These are phyloP conservation scores for Eulemur rufifrons DNA, from an alignment of 2,113 vertebrate species.

Conservation along the genomic window DNA sequence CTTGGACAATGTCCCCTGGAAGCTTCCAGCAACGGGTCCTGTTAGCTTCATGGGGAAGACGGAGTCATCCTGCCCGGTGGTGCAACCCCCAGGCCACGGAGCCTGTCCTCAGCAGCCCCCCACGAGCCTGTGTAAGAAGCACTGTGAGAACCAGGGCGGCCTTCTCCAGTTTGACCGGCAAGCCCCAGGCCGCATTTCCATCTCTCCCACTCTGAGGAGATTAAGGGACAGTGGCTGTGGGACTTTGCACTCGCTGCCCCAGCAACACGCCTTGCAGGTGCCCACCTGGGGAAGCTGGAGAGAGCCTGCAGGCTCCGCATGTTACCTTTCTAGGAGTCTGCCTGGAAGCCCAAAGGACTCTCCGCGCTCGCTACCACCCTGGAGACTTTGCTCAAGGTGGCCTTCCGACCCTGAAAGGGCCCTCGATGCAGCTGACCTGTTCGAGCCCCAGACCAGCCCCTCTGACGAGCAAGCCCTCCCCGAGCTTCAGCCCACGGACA, in stretches of 20 bases:
- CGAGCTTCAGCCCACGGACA: background rate
- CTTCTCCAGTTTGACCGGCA: conserved; percentile 90
- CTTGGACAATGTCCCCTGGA: background rate
- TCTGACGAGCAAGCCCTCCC: background rate
- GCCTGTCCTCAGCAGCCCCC: background rate
- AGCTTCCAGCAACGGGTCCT: background rate
- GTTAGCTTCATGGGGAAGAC: background rate
- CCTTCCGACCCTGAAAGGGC: background rate
- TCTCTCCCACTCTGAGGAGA: conserved; percentile 90
- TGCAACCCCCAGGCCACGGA: background rate
- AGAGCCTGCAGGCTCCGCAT: background rate
- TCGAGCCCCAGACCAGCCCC: background rate
- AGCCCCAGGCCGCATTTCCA: conserved; percentile 90
- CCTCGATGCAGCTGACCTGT: background rate
- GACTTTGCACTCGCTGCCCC: conserved; percentile 51
- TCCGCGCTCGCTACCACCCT: background rate
- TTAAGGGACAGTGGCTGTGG: conserved; percentile 85
- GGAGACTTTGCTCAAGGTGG: conserved; percentile 6
- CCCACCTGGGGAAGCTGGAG: conserved; percentile 32
- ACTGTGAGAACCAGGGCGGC: conserved; percentile 44
- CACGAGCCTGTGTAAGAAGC: conserved; percentile 74
- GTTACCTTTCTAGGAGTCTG: conserved; percentile 49
- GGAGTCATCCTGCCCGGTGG: background rate
- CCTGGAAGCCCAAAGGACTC: conserved; percentile 6
- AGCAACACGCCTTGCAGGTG: conserved; percentile 67